Evolutionary conservation across 2,113 vertebrate species (phyloP), one percentile per base, ranked within the genome.

Genomic region (Nerophis ophidion): DNA sequence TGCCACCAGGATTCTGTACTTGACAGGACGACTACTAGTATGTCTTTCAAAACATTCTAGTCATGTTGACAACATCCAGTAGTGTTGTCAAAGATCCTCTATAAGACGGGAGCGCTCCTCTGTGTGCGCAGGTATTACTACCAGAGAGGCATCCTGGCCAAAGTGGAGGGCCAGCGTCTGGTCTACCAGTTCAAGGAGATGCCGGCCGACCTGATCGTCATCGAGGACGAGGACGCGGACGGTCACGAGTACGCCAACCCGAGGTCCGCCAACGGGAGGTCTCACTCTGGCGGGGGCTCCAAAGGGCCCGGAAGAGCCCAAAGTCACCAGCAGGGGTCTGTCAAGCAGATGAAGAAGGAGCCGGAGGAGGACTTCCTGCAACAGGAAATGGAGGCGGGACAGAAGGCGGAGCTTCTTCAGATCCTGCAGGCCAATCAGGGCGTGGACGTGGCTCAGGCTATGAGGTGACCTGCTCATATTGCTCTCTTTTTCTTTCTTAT

Each of bases 101-200:
- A 44, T 44, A 44, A 4, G 40, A 44, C 40, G 12, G 11, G 40
- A 11, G 40, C 8, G 2, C 38, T 42, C n/a, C n/a, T n/a, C 42
- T 46, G 50, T 64, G 5, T 58, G 35, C 26, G 15, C 33, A 94
- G 93, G 78, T 94, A 94, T 72, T 94, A 94, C 81, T 94, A 94
- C 70, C 93, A 94, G 69, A 90, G 93, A 72, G 93, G 93, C n/a
- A 94, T 94, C 78, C 84, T 94, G 64, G 91, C 93, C 54, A 94
- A 94, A 80, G 93, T 94, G 76, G 93, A 94, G 79, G 93, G 93
- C 14, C 93, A 94, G 85, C 86, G 93, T 63, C 87, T 94, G 57
- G 93, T 94, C 12, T 94, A 94, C 73, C 93, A 94, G 81, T 94
- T 94, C 76, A 94, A 94, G 66, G 93, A 94, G 80, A 94, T 94